Evolutionary conservation across 2,113 vertebrate species (phyloP), one percentile per base, ranked within the genome.

Genomic region (Rhinoptilus africanus): DNA sequence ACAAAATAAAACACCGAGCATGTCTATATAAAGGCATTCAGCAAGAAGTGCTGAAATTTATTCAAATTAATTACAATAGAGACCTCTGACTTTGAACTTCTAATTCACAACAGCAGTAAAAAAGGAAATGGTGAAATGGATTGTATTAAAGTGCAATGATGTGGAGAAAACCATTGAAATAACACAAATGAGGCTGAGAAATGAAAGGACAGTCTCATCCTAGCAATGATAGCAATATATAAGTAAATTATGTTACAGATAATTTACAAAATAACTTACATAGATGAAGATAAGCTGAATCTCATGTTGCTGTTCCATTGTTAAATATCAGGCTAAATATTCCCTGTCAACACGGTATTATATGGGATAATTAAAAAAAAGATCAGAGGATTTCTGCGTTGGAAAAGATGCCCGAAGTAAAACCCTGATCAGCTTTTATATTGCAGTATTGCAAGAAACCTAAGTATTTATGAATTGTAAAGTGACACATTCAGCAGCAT

Each of bases 81-180:
- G 97, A 96, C 87, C 74, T 96, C 86, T 77, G 95, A 89, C 69
- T 95, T 95, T 45, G 85, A 87, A 89, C 69, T 90, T 84, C 85
- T 85, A 97, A 97, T 97, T 97, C 98, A 97, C 95, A 97, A 95
- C 85, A 96, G 94, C 94, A 97, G 86, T 94, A 96, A 93, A 96
- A 98, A 96, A 94, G 84, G 69, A 67, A 92, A 91, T 37, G 51
- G 89, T 80, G 89, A 96, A 97, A 95, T 71, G 75, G 37, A 45
- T 94, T 90, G 67, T 86, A 95, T 97, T 98, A 98, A 98, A 98
- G 98, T 98, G 98, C 98, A 93, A 86, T 92, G 82, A 93, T 68
- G 85, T 94, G 85, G 92, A 69, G 62, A 94, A 88, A 92, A 89
- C 43, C 92, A 74, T 79, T 79, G 84, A 85, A 90, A 81, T 54